Base-by-base conservation (phyloP, 1,140 invertebrate genomes). In the Pseudomyrmex flavicornis region DNA sequence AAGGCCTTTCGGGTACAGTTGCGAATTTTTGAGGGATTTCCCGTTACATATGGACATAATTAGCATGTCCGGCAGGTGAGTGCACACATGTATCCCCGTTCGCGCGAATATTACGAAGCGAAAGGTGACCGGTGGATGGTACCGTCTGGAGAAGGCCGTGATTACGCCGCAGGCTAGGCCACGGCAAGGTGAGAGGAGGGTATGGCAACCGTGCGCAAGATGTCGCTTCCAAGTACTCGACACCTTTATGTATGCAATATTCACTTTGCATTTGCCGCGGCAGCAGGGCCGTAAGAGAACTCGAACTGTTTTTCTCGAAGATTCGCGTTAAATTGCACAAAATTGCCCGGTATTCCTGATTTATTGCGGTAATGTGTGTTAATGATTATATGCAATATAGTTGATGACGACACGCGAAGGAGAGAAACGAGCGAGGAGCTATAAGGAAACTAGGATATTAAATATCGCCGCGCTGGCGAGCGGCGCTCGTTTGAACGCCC, bases 161-260 rank as follows among this genome's bases (percentile, higher is more conserved):
- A 89, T 90, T 89, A 77, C 63, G 91, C 93, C 91, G 69, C 84
- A 92, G 93, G 94, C 94, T 94, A 94, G 93, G 94, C 91, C 93
- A 86, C 77, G 86, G 89, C 93, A 94, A 94, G 94, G 93, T 94
- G 88, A 94, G 80, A 73, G 85, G 80, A 85, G 85, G 91, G 88
- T 92, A 85, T 77, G 61, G 20, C 84, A 73, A 89, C 68, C 50
- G 22, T 59, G 75, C 90, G 77, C 84, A 58, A 92, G 92, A 91
- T 93, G 92, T 90, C 93, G 91, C 76, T 50, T 79, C 52, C 9
- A 61, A 84, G 59, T 89, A 56, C 13, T 52, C 7, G 58, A 44
- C 79, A 75, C 68, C 22, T 52, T 12, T 17, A 65, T 58, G 84
- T 48, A 76, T 54, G n/a, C 58, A 61, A 35, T 48, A 62, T 59